Conservation (phyloP, 2,113 vertebrate species). For the Notiomystis cincta region DNA sequence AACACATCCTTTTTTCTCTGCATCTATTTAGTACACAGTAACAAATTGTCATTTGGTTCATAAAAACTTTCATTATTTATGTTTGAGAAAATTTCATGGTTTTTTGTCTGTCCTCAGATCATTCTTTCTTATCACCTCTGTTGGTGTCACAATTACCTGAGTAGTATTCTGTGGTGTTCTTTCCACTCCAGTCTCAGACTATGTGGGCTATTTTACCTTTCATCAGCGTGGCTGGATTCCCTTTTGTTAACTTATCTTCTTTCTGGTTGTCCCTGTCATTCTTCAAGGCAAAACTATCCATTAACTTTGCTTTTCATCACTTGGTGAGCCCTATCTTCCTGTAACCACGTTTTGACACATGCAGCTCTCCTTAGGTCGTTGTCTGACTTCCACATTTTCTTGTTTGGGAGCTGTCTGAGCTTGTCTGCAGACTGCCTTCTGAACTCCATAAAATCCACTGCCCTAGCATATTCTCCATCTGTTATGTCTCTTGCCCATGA, state of each 20-base stretch:
- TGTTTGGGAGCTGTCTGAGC: neutral
- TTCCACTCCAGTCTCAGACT: neutral
- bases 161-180: neutral
- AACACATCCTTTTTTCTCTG: neutral
- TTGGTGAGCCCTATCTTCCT: neutral
- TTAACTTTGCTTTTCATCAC: neutral
- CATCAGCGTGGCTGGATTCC: accelerated
- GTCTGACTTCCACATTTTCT: neutral
- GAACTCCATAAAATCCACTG: neutral
- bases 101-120: neutral
- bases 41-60: neutral
- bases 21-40: neutral
- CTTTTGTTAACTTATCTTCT: neutral
- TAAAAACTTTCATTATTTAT: neutral
- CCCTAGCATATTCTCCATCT: neutral
- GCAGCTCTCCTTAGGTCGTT: neutral
- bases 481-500: neutral
- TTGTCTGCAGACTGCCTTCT: neutral
- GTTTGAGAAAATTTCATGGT: neutral
- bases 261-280: neutral
- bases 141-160: neutral
- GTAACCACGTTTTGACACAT: neutral
- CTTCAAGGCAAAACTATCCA: neutral
- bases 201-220: accelerated
- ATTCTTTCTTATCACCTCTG: neutral